Evolutionary conservation across 2,113 vertebrate genomes (phyloP), one percentile per base, ranked within the genome.

Genomic region (Calyptommatus sinebrachiatus): DNA sequence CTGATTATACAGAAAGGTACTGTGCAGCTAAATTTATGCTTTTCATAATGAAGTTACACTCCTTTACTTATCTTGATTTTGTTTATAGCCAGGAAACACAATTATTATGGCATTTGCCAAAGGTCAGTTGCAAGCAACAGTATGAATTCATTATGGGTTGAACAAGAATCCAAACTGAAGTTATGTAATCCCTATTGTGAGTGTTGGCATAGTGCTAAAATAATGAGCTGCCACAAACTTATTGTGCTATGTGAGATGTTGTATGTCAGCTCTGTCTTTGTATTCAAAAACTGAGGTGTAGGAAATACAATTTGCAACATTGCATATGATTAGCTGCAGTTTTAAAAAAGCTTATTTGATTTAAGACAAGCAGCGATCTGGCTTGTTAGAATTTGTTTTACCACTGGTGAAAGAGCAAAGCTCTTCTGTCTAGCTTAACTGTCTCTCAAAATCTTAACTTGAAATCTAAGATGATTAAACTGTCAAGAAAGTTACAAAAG

Each of bases 91-190:
- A 24, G 28, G 86, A 84, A 65, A 70, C 73, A 62, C 45, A 74
- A 69, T 46, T 11, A 0, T 57, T 69, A 8, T 22, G 73, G 5
- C 53, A 45, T 4, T 76, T 70, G 73, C 65, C 61, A 29, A 67
- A 71, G 0, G 53, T 77, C 10, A 1, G 14, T 77, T 18, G 76
- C 14, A n/a, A 6, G 8, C 73, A 68, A 57, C 78, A 14, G 28
- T 12, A 8, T 26, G 41, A 69, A 80, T 29, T 72, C 5, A 73
- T 28, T 31, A 0, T 0, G 31, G 81, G 57, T 29, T 79, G 82
- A 85, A 82, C 22, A 73, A 76, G 48, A 81, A 81, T 78, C 69
- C 48, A 83, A 31, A 73, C 76, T 22, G 18, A 72, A 61, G 2
- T 67, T 11, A 76, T 0, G 75, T 6, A 71, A 62, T 79, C 35